A percentile compares a stretch with the other conserved stretches of the same genome.
Conservation (phyloP, 2,888 invertebrate genomes). For the Nymphalis urticae region DNA sequence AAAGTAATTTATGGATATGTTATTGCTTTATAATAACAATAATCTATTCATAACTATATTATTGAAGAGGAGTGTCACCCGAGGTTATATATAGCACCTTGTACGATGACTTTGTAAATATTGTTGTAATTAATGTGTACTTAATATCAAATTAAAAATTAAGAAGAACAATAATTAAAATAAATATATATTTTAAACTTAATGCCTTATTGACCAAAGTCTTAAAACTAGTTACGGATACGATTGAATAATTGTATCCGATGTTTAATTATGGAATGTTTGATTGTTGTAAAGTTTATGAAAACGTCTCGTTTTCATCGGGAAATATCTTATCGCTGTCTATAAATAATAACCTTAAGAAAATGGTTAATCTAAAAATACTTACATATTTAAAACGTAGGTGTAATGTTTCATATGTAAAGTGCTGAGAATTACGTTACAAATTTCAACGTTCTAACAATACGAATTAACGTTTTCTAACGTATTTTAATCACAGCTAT, state of each 20-base stretch:
- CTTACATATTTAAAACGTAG: slow-evolving; percentile 49
- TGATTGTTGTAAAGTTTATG: slow-evolving; percentile 78
- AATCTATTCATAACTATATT: slow-evolving; percentile 36
- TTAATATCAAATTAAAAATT: slow-evolving; percentile 73
- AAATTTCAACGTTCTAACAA: slow-evolving; percentile 10
- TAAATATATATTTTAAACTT: slow-evolving; percentile 79
- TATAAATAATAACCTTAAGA: slow-evolving; percentile 42
- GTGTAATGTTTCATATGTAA: slow-evolving; percentile 28
- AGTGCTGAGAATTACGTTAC: slow-evolving; percentile 9
- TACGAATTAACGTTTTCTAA: slow-evolving; percentile 23
- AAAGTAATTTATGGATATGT: slow-evolving; percentile 36
- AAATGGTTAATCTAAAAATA: slow-evolving; percentile 47
- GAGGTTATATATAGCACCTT: slow-evolving; percentile 17
- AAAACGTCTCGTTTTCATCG: slow-evolving; percentile 64
- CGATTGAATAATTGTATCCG: slow-evolving; percentile 67
- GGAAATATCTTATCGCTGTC: slow-evolving; percentile 69
- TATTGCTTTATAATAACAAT: slow-evolving; percentile 36
- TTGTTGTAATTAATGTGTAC: slow-evolving; percentile 68
- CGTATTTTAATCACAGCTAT: slow-evolving; percentile 22
- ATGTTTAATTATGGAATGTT: slow-evolving; percentile 73
- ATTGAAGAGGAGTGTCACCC: slow-evolving; percentile 21
- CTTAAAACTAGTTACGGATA: slow-evolving; percentile 80
- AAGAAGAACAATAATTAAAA: slow-evolving; percentile 81
- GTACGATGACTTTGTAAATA: slow-evolving; percentile 62
- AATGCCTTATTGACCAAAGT: slow-evolving; percentile 83